Evolutionary conservation across 2,113 vertebrate genomes (phyloP).

Genomic region (Neopipo cinnamomea): DNA sequence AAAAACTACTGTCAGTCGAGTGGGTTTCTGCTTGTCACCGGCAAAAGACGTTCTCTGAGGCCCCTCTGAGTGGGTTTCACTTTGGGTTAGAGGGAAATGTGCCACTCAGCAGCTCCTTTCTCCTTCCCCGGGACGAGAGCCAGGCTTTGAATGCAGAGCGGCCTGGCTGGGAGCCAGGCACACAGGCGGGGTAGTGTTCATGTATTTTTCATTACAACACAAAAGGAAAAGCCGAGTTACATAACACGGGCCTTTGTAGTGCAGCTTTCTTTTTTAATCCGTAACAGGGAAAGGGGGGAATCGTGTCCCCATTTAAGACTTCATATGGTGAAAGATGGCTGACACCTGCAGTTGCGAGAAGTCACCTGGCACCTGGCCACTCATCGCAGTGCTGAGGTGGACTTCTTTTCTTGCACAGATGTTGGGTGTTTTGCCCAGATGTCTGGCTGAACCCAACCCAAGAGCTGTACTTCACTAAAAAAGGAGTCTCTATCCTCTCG

Average conservation of each 20-base stretch:
- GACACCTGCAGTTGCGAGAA: neutral
- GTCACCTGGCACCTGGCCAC: neutral
- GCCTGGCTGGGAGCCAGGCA: constrained; percentile 6
- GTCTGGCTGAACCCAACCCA: neutral
- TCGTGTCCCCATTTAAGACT: neutral
- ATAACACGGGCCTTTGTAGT: neutral
- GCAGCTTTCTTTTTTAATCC: constrained; percentile 9
- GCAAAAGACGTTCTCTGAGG: neutral
- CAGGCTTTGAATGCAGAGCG: neutral
- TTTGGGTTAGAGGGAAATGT: constrained; percentile 11
- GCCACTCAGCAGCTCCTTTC: neutral
- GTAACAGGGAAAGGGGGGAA: neutral
- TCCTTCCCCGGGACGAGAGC: neutral
- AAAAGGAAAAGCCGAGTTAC: neutral
- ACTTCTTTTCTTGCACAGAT: neutral
- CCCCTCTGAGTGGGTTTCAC: neutral
- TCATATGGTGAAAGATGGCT: neutral
- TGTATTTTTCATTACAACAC: constrained; percentile 38
- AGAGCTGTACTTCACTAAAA: neutral
- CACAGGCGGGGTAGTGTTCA: neutral
- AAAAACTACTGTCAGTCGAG: neutral
- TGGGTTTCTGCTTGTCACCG: neutral
- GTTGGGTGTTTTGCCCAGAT: neutral
- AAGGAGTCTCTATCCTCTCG: neutral
- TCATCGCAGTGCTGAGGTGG: neutral